phyloP scores from a whole-genome alignment of 2,888 invertebrate genomes.

The Linyphia triangularis region DNA sequence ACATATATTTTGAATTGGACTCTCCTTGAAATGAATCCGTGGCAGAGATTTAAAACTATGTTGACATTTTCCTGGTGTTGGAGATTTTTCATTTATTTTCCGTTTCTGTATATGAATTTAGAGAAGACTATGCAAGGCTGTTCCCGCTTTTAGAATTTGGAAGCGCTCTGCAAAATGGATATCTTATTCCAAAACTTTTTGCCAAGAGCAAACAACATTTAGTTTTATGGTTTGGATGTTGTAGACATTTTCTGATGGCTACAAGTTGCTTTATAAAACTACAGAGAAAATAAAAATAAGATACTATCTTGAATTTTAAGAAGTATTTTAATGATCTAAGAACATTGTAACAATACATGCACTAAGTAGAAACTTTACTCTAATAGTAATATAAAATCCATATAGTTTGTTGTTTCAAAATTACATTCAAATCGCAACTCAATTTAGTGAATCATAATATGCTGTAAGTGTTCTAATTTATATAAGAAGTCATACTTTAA shows the following conservation, averaged over 20 bases:
- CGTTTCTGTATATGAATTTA: slow-evolving; percentile 36
- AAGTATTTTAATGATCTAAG: too few species aligned
- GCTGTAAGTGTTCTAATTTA: too few species aligned
- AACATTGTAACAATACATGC: too few species aligned
- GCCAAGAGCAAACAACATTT: background rate
- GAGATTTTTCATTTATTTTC: background rate
- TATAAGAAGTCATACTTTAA: too few species aligned
- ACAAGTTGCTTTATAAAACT: too few species aligned
- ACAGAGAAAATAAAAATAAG: too few species aligned
- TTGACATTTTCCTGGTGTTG: slow-evolving; percentile 28
- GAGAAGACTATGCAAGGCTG: background rate
- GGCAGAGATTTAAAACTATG: slow-evolving; percentile 23
- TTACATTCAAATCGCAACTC: too few species aligned
- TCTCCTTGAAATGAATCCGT: background rate
- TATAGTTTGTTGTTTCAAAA: too few species aligned
- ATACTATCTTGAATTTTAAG: too few species aligned
- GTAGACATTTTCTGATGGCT: background rate
- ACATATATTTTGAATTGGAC: background rate
- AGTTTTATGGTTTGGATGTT: background rate
- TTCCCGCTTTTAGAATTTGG: background rate
- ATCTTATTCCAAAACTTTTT: slow-evolving; percentile 22
- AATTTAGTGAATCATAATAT: too few species aligned
- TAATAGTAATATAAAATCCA: too few species aligned
- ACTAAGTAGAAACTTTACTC: too few species aligned
- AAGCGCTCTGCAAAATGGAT: slow-evolving; percentile 15